A percentile compares a stretch with the other conserved stretches of the same genome.
phyloP scores from a whole-genome alignment of 30 jellyfish, hydroid and myxozoan genomes.

The Pelagia noctiluca region DNA sequence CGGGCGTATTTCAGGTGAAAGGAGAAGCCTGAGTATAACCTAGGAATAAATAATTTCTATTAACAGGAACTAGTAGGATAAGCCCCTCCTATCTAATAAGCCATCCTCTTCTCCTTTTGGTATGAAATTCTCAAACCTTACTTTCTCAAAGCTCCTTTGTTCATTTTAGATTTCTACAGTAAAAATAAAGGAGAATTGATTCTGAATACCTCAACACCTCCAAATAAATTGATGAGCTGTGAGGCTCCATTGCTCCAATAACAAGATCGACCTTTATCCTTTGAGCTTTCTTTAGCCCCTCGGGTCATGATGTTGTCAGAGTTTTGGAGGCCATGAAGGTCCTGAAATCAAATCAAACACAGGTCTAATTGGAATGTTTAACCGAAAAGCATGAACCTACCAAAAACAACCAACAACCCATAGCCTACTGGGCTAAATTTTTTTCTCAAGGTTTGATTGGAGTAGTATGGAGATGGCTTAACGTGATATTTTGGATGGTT shows the following conservation, averaged over 20 bases:
- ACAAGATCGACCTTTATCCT: slow-evolving; percentile 2
- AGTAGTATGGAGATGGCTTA: neutral
- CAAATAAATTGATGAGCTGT: slow-evolving; percentile 62
- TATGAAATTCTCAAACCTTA: too few species aligned
- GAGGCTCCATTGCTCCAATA: slow-evolving; percentile 57
- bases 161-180: too few species aligned
- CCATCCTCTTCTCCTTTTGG: too few species aligned
- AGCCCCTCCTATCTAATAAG: too few species aligned
- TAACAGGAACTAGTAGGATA: neutral
- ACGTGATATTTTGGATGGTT: too few species aligned
- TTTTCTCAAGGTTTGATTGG: neutral
- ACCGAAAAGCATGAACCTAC: too few species aligned
- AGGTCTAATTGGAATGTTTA: too few species aligned
- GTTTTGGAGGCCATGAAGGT: slow-evolving; percentile 38
- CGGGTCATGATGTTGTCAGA: slow-evolving; percentile 39
- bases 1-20: slow-evolving; percentile 61
- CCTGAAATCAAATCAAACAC: too few species aligned
- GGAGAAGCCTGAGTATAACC: slow-evolving; percentile 56
- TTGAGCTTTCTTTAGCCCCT: slow-evolving; percentile 17
- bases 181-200: too few species aligned
- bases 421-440: too few species aligned
- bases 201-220: slow-evolving; percentile 56
- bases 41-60: neutral
- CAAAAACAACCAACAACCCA: too few species aligned
- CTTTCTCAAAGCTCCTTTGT: too few species aligned